Evolutionary conservation across 2,113 vertebrate species (phyloP).

Genomic region (Danionella cerebrum): DNA sequence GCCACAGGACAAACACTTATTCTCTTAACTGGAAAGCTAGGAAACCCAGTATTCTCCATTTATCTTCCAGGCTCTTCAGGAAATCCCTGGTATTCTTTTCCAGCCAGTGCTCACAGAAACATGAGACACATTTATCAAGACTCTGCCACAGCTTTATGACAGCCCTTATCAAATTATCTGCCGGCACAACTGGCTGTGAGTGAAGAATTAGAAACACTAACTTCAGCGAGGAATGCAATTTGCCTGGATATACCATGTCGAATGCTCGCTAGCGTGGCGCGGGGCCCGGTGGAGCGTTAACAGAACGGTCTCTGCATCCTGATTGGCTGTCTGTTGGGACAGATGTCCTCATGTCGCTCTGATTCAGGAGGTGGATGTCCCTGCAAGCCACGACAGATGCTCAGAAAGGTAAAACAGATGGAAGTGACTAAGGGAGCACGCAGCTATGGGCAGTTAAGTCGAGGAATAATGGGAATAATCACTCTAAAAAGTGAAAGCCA

Average conservation of each 20-base stretch:
- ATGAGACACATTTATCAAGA: slow-evolving; percentile 67
- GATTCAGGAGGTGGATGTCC: slow-evolving; percentile 62
- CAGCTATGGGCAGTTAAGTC: slow-evolving; percentile 50
- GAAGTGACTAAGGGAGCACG: slow-evolving; percentile 48
- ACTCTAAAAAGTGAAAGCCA: slow-evolving; percentile 33
- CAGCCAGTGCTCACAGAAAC: slow-evolving; percentile 49
- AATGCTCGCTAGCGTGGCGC: slow-evolving; percentile 59
- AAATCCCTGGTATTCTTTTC: slow-evolving; percentile 46
- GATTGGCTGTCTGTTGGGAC: slow-evolving; percentile 68
- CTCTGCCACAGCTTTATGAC: slow-evolving; percentile 62
- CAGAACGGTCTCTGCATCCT: slow-evolving; percentile 57
- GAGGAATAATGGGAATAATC: slow-evolving; percentile 54
- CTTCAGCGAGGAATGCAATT: slow-evolving; percentile 61
- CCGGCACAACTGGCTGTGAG: slow-evolving; percentile 58
- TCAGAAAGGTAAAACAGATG: slow-evolving; percentile 70
- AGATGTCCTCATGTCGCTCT: slow-evolving; percentile 65
- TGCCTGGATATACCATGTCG: slow-evolving; percentile 61
- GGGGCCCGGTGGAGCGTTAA: slow-evolving; percentile 57
- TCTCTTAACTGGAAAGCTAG: neutral
- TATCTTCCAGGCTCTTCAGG: slow-evolving; percentile 55
- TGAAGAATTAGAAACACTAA: slow-evolving; percentile 62
- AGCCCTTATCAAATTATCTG: slow-evolving; percentile 67
- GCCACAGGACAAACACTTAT: slow-evolving; percentile 19
- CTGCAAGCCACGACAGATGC: slow-evolving; percentile 70
- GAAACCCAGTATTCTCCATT: slow-evolving; percentile 48